Conservation (phyloP, 2,113 vertebrate genomes). For the Myodes glareolus region DNA sequence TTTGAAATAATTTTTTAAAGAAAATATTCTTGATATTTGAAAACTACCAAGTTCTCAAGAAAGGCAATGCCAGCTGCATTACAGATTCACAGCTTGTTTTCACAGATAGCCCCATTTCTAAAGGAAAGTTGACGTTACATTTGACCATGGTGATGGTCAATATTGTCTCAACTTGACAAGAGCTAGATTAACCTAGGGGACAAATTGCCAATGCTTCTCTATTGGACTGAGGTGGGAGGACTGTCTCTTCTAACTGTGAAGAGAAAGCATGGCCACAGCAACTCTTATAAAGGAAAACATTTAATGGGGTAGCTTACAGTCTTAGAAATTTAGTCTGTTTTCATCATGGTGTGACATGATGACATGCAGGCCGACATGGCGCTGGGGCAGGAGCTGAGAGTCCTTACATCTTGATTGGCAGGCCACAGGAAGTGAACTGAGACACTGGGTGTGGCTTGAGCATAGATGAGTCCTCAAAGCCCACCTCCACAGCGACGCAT, state of each 20-base stretch:
- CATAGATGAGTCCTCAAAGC: not conserved
- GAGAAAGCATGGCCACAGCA: not conserved
- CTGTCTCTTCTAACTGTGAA: not conserved
- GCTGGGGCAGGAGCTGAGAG: not conserved
- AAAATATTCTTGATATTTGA: not conserved
- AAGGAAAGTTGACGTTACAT: not conserved
- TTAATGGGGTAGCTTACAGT: not conserved
- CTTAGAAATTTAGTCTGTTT: not conserved
- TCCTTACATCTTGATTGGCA: not conserved
- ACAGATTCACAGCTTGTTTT: not conserved
- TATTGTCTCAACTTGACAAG: not conserved
- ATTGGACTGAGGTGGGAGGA: not conserved
- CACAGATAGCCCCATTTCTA: not conserved
- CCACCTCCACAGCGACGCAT: not conserved
- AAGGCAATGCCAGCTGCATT: not conserved
- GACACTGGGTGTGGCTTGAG: not conserved
- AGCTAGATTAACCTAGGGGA: not conserved
- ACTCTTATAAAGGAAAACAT: not conserved
- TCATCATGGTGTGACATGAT: not conserved
- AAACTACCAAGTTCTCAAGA: not conserved
- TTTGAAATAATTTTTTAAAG: not conserved
- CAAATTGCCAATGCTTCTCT: not conserved
- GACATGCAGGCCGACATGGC: not conserved
- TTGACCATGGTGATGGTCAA: not conserved
- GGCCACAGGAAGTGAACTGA: not conserved